These are phyloP conservation scores for Urocitellus parryii DNA, from an alignment of 2,113 vertebrate species.

Conservation along the genomic window DNA sequence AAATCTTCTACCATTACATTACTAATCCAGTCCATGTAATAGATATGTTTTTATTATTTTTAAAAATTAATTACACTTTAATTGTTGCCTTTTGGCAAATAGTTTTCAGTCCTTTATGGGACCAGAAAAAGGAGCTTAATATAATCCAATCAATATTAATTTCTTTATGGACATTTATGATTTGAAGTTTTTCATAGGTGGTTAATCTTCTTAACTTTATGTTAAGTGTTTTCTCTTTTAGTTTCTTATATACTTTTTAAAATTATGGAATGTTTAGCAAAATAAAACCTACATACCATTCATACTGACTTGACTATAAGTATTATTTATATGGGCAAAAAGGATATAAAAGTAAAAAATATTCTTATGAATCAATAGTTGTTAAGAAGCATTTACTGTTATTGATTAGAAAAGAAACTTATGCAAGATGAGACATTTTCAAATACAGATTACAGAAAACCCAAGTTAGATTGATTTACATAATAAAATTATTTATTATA, in stretches of 20 bases:
- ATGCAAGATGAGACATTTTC: constrained; percentile 33
- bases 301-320: neutral
- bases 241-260: neutral
- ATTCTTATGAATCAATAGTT: neutral
- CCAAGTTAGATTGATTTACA: neutral
- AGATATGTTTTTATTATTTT: neutral
- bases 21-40: neutral
- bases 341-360: neutral
- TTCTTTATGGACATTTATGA: neutral
- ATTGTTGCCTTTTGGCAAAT: neutral
- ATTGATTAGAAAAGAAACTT: neutral
- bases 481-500: neutral
- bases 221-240: constrained; percentile 11
- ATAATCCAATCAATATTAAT: neutral
- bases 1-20: neutral
- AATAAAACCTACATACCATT: neutral
- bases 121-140: neutral
- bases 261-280: neutral
- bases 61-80: constrained; percentile 36
- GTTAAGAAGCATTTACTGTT: constrained; percentile 5
- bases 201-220: neutral
- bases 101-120: constrained; percentile 6
- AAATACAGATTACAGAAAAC: constrained; percentile 8
- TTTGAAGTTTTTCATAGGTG: neutral
- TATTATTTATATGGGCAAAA: neutral